phyloP scores from a whole-genome alignment of 2,888 invertebrate genomes.

The Cataglyphis rosenhaueri region DNA sequence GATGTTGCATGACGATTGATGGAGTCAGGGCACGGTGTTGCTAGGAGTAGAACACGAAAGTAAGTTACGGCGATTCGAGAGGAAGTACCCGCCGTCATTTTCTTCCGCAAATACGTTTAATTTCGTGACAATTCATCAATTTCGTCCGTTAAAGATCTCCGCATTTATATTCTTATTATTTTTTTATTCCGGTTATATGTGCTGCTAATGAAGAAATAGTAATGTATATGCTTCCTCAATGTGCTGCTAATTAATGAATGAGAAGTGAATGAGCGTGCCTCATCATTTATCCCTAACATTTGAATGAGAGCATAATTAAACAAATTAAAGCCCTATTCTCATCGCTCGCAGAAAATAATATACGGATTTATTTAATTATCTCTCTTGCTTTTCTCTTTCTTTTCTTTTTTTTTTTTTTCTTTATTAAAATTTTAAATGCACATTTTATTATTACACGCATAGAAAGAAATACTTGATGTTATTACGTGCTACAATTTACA shows the following conservation, averaged over 20 bases:
- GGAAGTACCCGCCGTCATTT: not conserved
- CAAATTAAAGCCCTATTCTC: not conserved
- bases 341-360: not conserved
- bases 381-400: not conserved
- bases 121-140: not conserved
- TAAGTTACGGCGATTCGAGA: constrained; percentile 41
- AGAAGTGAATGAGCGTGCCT: not conserved
- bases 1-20: constrained; percentile 59
- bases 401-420: not conserved
- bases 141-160: not conserved
- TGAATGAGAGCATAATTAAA: not conserved
- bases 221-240: not conserved
- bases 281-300: not conserved
- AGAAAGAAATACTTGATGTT: not conserved
- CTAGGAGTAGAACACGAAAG: constrained; percentile 64
- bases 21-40: constrained; percentile 33
- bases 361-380: not conserved
- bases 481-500: not conserved
- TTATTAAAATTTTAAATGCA: not conserved
- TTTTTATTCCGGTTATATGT: not conserved
- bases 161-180: not conserved
- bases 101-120: not conserved
- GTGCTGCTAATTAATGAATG: not conserved
- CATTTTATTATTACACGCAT: not conserved
- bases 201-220: constrained; percentile 11